Evolutionary conservation across 2,797 vertebrate species (phyloP), one percentile per base, ranked within the genome.

Genomic region (Parambassis ranga): DNA sequence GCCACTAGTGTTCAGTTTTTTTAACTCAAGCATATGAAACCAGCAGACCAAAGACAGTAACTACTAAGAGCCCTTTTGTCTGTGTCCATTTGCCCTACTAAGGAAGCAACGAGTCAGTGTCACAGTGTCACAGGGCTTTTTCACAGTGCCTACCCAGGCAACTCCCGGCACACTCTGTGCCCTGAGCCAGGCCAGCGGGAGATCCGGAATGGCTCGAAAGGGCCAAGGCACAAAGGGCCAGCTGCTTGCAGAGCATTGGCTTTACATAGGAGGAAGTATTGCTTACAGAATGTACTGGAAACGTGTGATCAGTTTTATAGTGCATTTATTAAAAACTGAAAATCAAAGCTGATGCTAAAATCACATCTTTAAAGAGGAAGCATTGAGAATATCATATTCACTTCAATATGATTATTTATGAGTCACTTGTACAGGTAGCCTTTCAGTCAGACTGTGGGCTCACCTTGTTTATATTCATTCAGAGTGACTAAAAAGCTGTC

Each of bases 161-260:
- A 81, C 77, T 77, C 84, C 62, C 73, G 49, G 71, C 69, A 80
- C 51, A 67, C 63, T 67, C 39, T 69, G 74, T 52, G 64, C 44
- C 44, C 81, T 47, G 82, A 90, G 89, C 84, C 78, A 83, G 87
- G 72, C 83, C 90, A 90, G 91, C 85, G 41, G 89, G 91, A 89
- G 82, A 89, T 91, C 91, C 88, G 90, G 92, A 90, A 77, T 38
- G 67, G 65, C 75, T 78, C 70, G 52, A 85, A 84, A 66, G 82
- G 74, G 84, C 79, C 76, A 80, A 83, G 69, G 70, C 87, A 90
- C 86, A 91, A 93, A 90, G 72, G 84, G 82, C 84, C 91, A 91
- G 90, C 92, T 93, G 91, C 88, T 86, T 76, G 76, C 66, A 81
- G 84, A 86, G 79, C 77, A 56, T 42, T 67, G 74, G 77, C 69